These are phyloP conservation scores for Terebella lapidaria DNA, from an alignment of 2,888 invertebrate genomes.

Conservation along the genomic window DNA sequence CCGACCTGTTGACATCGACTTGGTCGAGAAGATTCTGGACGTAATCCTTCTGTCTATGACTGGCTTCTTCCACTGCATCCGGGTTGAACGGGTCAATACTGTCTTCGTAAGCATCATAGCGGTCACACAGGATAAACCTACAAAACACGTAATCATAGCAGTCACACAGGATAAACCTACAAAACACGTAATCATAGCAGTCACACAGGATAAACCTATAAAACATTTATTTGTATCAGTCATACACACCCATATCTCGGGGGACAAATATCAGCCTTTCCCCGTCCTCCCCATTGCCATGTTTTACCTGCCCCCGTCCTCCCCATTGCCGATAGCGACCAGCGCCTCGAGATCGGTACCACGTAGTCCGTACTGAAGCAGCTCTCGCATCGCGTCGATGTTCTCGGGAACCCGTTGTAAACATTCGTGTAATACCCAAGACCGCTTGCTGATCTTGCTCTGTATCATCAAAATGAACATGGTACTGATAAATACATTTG, in stretches of 20 bases:
- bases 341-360: constrained; percentile 66
- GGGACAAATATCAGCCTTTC: too few relatives aligned
- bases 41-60: constrained; percentile 11
- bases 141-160: background rate
- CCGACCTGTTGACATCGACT: constrained; percentile 54
- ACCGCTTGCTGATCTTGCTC: constrained; percentile 71
- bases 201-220: constrained; percentile 16
- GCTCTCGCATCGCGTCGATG: constrained; percentile 66
- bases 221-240: background rate
- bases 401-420: constrained; percentile 70
- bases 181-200: background rate
- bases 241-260: background rate
- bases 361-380: constrained; percentile 69
- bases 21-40: constrained; percentile 39
- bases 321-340: constrained; percentile 42
- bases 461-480: constrained; percentile 35
- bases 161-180: constrained; percentile 16
- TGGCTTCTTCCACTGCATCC: constrained; percentile 26
- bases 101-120: constrained; percentile 30
- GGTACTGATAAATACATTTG: background rate
- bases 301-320: constrained; percentile 48
- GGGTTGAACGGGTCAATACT: constrained; percentile 35
- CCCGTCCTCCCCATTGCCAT: too few relatives aligned
- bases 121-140: constrained; percentile 24
- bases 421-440: constrained; percentile 78